Conservation (phyloP, 2,113 vertebrate species). For the Cyanoliseus patagonus region DNA sequence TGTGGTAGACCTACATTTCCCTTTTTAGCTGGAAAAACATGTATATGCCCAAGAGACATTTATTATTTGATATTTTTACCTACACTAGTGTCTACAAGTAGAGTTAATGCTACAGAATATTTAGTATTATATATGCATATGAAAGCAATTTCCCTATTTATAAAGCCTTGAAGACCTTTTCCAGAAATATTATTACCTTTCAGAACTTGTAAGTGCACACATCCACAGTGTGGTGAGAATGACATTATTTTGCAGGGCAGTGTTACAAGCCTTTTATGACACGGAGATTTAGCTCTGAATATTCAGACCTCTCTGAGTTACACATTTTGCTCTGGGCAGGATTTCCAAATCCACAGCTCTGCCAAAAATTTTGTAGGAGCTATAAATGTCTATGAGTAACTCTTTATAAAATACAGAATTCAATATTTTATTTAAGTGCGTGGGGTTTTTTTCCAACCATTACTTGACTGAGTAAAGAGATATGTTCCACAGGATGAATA, state of each 20-base stretch:
- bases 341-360: constrained; percentile 7
- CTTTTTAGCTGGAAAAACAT: not conserved
- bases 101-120: not conserved
- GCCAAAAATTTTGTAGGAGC: not conserved
- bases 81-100: not conserved
- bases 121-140: not conserved
- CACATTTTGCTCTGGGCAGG: not conserved
- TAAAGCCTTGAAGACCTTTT: not conserved
- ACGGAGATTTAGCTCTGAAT: not conserved
- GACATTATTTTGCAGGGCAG: not conserved
- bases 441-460: not conserved
- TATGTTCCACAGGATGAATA: not conserved
- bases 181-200: not conserved
- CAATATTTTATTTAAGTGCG: not conserved
- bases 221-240: not conserved
- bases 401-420: not conserved
- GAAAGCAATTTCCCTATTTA: not conserved
- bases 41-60: not conserved
- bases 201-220: not conserved
- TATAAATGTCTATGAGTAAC: not conserved
- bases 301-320: not conserved
- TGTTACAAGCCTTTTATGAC: not conserved
- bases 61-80: not conserved
- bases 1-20: not conserved
- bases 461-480: not conserved